These are phyloP conservation scores for Chaetura pelagica DNA, from an alignment of 2,113 vertebrate species.

Conservation along the genomic window DNA sequence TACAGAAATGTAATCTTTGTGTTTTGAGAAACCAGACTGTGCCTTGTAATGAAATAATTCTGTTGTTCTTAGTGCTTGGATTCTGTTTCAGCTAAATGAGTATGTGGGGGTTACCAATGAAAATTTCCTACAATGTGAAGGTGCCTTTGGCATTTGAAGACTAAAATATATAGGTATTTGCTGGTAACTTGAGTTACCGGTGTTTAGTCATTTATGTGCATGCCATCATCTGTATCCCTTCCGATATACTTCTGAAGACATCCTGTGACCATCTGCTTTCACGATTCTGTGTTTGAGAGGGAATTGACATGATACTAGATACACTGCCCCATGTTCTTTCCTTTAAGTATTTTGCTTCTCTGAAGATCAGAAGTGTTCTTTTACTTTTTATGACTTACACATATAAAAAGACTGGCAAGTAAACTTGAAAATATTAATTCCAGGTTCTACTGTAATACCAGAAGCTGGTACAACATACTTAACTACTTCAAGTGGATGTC, in stretches of 20 bases:
- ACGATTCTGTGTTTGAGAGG: background rate
- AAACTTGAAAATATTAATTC: conserved; percentile 16
- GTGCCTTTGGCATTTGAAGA: background rate
- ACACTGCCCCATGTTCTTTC: background rate
- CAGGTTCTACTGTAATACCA: conserved; percentile 71
- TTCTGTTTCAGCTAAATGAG: background rate
- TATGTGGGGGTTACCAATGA: background rate
- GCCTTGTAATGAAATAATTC: background rate
- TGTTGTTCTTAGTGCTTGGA: background rate
- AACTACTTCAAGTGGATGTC: conserved; percentile 85
- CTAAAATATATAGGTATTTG: background rate
- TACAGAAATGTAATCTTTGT: background rate
- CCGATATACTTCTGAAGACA: background rate
- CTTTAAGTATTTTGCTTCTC: background rate
- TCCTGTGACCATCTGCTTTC: background rate
- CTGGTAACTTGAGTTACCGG: background rate
- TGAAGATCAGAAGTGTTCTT: background rate
- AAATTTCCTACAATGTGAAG: background rate
- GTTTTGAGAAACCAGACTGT: background rate
- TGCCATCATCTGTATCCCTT: background rate
- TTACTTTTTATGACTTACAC: background rate
- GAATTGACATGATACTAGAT: background rate
- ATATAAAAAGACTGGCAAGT: background rate
- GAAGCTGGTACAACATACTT: conserved; percentile 80
- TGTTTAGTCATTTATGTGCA: background rate